Evolutionary conservation across 2,797 vertebrate species (phyloP).

Genomic region (Chelon auratus): DNA sequence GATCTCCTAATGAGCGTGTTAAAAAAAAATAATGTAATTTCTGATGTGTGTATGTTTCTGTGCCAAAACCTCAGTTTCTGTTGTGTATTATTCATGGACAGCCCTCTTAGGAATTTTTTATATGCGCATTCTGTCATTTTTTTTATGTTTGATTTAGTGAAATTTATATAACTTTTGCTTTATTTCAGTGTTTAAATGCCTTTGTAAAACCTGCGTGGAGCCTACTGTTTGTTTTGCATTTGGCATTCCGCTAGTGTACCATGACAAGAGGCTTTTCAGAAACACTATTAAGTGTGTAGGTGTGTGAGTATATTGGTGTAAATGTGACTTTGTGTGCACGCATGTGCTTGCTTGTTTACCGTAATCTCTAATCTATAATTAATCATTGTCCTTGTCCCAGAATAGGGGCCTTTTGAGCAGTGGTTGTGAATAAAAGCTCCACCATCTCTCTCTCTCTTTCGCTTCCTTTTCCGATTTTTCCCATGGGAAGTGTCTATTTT

Average conservation of each 20-base stretch:
- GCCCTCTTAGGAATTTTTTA: neutral
- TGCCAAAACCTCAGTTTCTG: too few relatives aligned
- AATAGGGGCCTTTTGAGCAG: slow-evolving; percentile 60
- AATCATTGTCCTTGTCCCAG: slow-evolving; percentile 63
- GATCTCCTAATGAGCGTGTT: too few relatives aligned
- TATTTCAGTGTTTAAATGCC: neutral
- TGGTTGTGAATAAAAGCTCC: slow-evolving; percentile 53
- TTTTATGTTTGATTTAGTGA: neutral
- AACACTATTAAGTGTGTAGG: slow-evolving; percentile 4
- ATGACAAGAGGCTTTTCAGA: slow-evolving; percentile 31
- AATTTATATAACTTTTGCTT: neutral
- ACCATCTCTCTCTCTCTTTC: slow-evolving; percentile 25
- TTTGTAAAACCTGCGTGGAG: neutral
- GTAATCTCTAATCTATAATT: slow-evolving; percentile 70
- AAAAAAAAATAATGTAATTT: too few relatives aligned
- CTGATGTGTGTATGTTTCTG: too few relatives aligned
- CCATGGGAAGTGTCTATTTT: slow-evolving; percentile 74
- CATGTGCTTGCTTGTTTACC: slow-evolving; percentile 34
- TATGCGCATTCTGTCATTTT: neutral
- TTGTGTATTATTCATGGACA: neutral
- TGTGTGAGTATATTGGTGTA: slow-evolving; percentile 5
- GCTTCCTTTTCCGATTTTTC: slow-evolving; percentile 25
- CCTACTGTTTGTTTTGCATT: slow-evolving; percentile 17
- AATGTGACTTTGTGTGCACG: slow-evolving; percentile 1
- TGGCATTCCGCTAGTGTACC: slow-evolving; percentile 12